These are phyloP conservation scores for Lerema accius DNA, from an alignment of 1,140 invertebrate genomes.

Conservation along the genomic window DNA sequence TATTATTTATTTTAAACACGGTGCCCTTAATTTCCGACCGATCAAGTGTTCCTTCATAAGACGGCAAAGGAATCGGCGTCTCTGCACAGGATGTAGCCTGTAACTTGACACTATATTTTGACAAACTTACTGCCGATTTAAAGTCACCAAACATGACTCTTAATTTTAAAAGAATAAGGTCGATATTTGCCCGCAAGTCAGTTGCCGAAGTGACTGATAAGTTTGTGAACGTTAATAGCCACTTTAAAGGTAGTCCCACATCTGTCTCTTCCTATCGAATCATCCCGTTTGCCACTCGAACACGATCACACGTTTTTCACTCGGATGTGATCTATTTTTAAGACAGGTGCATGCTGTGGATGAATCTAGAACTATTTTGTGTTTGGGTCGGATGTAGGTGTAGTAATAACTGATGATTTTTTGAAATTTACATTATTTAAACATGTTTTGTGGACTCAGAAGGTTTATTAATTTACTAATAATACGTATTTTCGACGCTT, in stretches of 20 bases:
- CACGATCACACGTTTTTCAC: slow-evolving; percentile 53
- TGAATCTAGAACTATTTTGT: slow-evolving; percentile 28
- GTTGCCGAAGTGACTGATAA: slow-evolving; percentile 5
- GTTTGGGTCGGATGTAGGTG: too few relatives aligned
- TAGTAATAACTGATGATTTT: too few relatives aligned
- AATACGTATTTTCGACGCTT: too few relatives aligned
- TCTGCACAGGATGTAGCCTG: slow-evolving; percentile 43
- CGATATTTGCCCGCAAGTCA: neutral
- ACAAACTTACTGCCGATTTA: neutral
- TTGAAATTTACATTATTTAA: too few relatives aligned
- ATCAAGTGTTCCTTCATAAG: slow-evolving; percentile 25
- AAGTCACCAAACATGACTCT: neutral
- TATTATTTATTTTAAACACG: neutral
- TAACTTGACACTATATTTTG: slow-evolving; percentile 44
- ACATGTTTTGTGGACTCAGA: too few relatives aligned
- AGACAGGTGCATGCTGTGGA: slow-evolving; percentile 32
- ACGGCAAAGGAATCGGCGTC: slow-evolving; percentile 32
- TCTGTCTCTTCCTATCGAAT: slow-evolving; percentile 43
- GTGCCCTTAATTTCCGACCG: slow-evolving; percentile 12
- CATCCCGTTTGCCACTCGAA: slow-evolving; percentile 38
- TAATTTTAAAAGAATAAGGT: neutral
- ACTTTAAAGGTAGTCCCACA: slow-evolving; percentile 42
- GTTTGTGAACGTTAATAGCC: slow-evolving; percentile 37
- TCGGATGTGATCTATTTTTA: slow-evolving; percentile 47
- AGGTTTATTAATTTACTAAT: too few relatives aligned